Evolutionary conservation across 2,888 invertebrate genomes (phyloP).

Genomic region (Tholera decimalis): DNA sequence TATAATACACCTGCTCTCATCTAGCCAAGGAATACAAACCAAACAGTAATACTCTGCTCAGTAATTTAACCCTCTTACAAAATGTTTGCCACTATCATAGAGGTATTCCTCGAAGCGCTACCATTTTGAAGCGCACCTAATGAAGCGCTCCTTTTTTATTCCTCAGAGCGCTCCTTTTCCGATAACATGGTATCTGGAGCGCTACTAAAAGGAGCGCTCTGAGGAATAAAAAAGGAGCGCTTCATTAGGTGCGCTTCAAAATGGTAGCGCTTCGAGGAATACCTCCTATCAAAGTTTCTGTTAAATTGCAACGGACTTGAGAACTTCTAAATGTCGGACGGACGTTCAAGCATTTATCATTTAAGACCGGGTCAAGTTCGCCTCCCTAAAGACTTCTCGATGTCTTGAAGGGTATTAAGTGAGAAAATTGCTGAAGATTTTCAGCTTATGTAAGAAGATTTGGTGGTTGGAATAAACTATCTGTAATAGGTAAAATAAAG

Average conservation of each 20-base stretch:
- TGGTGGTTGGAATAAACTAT: neutral
- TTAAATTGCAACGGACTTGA: slow-evolving; percentile 35
- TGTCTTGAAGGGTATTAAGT: slow-evolving; percentile 28
- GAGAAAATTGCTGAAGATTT: slow-evolving; percentile 17
- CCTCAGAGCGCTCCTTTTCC: no score
- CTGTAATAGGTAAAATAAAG: no score
- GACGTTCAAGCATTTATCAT: slow-evolving; percentile 41
- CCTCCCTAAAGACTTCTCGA: slow-evolving; percentile 29
- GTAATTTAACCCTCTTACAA: neutral
- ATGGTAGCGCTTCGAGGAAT: no score
- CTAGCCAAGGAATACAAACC: neutral
- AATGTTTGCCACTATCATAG: slow-evolving; percentile 7
- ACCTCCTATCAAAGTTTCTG: slow-evolving; percentile 37
- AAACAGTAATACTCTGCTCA: neutral
- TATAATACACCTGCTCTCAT: no score
- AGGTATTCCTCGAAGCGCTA: no score
- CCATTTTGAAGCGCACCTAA: no score
- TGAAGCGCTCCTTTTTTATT: no score
- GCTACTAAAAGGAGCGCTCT: no score
- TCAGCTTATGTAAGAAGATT: neutral
- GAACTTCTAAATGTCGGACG: slow-evolving; percentile 21
- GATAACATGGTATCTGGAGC: no score
- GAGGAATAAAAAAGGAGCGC: no score
- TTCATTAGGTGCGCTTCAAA: no score
- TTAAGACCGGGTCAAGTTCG: slow-evolving; percentile 39